phyloP scores from a whole-genome alignment of 2,113 vertebrate genomes.

The Trochalopteron elliotii region DNA sequence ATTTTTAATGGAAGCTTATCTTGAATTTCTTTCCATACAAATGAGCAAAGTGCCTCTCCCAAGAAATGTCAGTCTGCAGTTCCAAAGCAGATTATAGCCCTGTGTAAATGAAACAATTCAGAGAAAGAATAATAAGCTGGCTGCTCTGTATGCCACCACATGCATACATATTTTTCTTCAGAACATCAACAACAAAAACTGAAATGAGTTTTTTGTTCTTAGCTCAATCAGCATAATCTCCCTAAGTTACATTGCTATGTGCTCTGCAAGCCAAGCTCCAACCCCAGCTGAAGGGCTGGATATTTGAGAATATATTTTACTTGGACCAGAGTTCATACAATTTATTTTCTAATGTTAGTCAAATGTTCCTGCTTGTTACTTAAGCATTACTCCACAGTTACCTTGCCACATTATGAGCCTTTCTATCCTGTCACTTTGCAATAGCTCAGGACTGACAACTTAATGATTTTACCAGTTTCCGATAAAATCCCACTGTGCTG shows the following conservation, averaged over 20 bases:
- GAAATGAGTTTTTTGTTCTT: slow-evolving; percentile 44
- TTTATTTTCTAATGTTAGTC: slow-evolving; percentile 59
- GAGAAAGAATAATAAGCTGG: slow-evolving; percentile 30
- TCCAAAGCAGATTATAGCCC: slow-evolving; percentile 17
- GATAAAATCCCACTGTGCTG: slow-evolving; percentile 74
- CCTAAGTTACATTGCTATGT: not conserved
- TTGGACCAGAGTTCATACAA: slow-evolving; percentile 52
- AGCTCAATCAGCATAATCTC: slow-evolving; percentile 47
- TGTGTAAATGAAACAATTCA: slow-evolving; percentile 39
- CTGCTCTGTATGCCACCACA: slow-evolving; percentile 32
- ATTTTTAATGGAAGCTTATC: slow-evolving; percentile 42
- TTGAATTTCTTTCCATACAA: slow-evolving; percentile 9
- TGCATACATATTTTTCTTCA: slow-evolving; percentile 11
- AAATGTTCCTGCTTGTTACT: slow-evolving; percentile 53
- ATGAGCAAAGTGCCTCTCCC: not conserved
- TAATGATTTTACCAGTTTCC: slow-evolving; percentile 88
- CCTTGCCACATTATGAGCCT: slow-evolving; percentile 64
- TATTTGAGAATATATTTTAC: slow-evolving; percentile 64
- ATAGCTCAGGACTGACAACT: slow-evolving; percentile 80
- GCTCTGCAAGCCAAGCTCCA: slow-evolving; percentile 31
- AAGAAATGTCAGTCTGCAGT: not conserved
- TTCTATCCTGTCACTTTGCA: slow-evolving; percentile 77
- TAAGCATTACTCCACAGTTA: slow-evolving; percentile 55
- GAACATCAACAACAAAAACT: slow-evolving; percentile 35
- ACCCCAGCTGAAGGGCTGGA: slow-evolving; percentile 53